These are phyloP conservation scores for Neodiprion pinetum DNA, from an alignment of 1,140 invertebrate genomes.

Conservation along the genomic window DNA sequence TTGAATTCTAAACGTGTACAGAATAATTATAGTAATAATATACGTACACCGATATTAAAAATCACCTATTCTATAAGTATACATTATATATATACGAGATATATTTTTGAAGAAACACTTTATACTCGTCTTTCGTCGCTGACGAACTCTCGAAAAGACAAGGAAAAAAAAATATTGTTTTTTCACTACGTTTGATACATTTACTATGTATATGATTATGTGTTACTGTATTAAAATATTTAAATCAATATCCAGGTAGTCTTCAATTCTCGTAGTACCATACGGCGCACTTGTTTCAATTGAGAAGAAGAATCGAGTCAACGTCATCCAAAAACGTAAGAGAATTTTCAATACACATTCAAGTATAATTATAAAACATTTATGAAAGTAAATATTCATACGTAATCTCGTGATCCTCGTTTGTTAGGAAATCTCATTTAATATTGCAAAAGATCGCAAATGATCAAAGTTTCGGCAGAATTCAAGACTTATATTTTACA, in stretches of 20 bases:
- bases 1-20: no score
- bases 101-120: background rate
- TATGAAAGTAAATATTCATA: background rate
- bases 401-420: no score
- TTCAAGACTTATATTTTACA: background rate
- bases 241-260: background rate
- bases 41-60: no score
- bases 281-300: no score
- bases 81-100: background rate
- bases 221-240: background rate
- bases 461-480: background rate
- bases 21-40: no score
- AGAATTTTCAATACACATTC: no score
- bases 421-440: background rate
- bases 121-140: no score
- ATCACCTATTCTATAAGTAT: background rate
- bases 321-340: no score
- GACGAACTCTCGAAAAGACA: no score
- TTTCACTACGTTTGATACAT: background rate
- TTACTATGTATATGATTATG: background rate
- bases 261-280: background rate
- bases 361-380: background rate
- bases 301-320: no score
- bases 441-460: background rate
- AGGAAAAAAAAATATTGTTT: no score